Base-by-base conservation (phyloP, 2,113 vertebrate genomes). In the Nycticryphes semicollaris region DNA sequence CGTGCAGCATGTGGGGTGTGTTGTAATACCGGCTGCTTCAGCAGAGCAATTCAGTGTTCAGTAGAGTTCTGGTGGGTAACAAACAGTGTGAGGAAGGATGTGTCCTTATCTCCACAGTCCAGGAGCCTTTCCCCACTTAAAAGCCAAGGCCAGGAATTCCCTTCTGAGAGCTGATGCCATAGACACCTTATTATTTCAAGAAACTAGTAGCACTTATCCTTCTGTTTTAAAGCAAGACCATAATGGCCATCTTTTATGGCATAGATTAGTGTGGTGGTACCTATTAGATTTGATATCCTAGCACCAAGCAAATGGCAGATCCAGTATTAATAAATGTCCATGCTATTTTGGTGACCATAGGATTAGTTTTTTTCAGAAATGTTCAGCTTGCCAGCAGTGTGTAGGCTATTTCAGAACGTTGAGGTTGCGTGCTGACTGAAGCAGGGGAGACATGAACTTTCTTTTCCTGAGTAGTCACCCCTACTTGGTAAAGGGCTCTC, bases 71-170 rank as follows among this genome's bases (percentile, higher is more conserved):
- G 57, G 27, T 12, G n/a, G 45, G 45, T 30, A 14, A 41, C 6
- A 24, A 60, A 60, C 33, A 30, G 27, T 11, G 11, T 5, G 14
- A 43, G 35, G 76, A 54, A 53, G 7, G 28, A 9, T 57, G n/a
- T 20, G 28, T n/a, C 43, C 47, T 43, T 64, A 31, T 31, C 62
- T 3, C 1, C 2, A 1, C 1, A 4, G n/a, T 20, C 75, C 13
- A 37, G 16, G 37, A 39, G 66, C 72, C 45, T 83, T 77, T 21
- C 20, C 21, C 28, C 19, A 14, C 18, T 74, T 56, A 18, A 66
- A 45, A 31, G 28, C 14, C 6, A 23, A 9, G n/a, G 24, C 22
- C 54, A 68, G 74, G 22, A 68, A 20, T 25, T 76, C 45, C 39
- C 21, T 72, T 70, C 30, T 47, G 63, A 86, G 25, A 47, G 24